Percentiles rank a stretch among this genome's conserved stretches.
Evolutionary conservation across 2,888 invertebrate genomes (phyloP).

Genomic region (Drosophila rellima): DNA sequence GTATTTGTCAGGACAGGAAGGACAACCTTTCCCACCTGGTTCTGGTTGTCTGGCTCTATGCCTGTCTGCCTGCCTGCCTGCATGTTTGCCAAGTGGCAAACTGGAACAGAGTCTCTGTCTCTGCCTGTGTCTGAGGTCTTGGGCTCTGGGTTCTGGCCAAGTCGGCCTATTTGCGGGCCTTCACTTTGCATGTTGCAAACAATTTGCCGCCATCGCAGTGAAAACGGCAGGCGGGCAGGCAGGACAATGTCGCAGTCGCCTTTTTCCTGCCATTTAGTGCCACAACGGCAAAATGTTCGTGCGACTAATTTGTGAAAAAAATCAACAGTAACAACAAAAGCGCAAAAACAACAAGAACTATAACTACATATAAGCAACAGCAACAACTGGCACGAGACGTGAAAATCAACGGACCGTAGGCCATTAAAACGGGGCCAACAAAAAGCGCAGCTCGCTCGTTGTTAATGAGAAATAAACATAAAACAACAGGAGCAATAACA

Average conservation of each 20-base stretch:
- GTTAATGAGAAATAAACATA: conserved; percentile 72
- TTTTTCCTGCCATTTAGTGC: conserved; percentile 66
- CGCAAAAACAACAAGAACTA: conserved; percentile 19
- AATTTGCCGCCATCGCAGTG: conserved; percentile 61
- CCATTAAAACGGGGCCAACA: conserved; percentile 70
- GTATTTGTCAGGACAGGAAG: conserved; percentile 49
- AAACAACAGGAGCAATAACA: conserved; percentile 23
- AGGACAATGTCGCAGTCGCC: conserved; percentile 47
- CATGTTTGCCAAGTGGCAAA: conserved; percentile 58
- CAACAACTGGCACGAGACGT: conserved; percentile 67
- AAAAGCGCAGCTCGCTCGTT: conserved; percentile 61
- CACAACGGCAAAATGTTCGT: conserved; percentile 75
- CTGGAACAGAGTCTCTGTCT: conserved; percentile 30
- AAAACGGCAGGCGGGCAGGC: conserved; percentile 14
- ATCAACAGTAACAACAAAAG: conserved; percentile 35
- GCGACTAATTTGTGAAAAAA: conserved; percentile 76
- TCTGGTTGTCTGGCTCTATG: too few species aligned
- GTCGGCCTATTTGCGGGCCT: conserved; percentile 69
- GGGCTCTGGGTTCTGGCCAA: conserved; percentile 29
- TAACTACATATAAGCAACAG: too few species aligned
- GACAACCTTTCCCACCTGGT: conserved; percentile 34
- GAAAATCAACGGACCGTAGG: conserved; percentile 69
- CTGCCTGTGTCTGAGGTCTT: conserved; percentile 15
- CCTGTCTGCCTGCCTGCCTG: conserved; percentile 30
- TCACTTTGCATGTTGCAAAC: conserved; percentile 77